Percentiles rank a stretch among this genome's conserved stretches.
These are phyloP conservation scores for Hedya salicella DNA, from an alignment of 2,888 invertebrate species.

Conservation along the genomic window DNA sequence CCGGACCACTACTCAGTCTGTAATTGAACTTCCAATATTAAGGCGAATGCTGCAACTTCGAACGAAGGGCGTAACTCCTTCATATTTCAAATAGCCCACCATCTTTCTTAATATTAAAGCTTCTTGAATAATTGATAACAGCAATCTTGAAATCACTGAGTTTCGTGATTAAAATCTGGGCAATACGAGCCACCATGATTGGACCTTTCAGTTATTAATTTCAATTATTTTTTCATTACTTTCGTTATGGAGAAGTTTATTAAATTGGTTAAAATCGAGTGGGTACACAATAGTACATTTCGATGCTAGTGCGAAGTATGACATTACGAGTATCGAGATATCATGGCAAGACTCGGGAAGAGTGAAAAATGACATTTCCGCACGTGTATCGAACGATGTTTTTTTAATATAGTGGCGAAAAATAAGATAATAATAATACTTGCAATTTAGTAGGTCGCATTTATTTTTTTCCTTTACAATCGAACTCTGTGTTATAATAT, in stretches of 20 bases:
- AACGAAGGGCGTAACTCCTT: background rate
- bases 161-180: conserved; percentile 19
- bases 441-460: too few species aligned
- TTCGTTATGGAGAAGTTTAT: background rate
- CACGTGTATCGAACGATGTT: too few species aligned
- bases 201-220: conserved; percentile 17
- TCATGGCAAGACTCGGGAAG: too few species aligned
- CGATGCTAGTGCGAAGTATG: too few species aligned
- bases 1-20: background rate
- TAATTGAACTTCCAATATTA: conserved; percentile 19
- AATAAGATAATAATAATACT: too few species aligned
- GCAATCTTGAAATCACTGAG: conserved; percentile 11
- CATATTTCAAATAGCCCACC: background rate
- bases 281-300: background rate
- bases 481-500: too few species aligned
- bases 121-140: conserved; percentile 14
- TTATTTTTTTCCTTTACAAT: too few species aligned
- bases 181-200: conserved; percentile 4
- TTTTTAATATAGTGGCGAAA: too few species aligned
- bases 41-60: background rate
- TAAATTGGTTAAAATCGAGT: too few species aligned
- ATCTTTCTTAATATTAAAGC: background rate
- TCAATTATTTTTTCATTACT: conserved; percentile 6
- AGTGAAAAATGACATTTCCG: too few species aligned
- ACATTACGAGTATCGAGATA: too few species aligned